These are phyloP conservation scores for Scaeva pyrastri DNA, from an alignment of 2,888 invertebrate genomes.

Conservation along the genomic window DNA sequence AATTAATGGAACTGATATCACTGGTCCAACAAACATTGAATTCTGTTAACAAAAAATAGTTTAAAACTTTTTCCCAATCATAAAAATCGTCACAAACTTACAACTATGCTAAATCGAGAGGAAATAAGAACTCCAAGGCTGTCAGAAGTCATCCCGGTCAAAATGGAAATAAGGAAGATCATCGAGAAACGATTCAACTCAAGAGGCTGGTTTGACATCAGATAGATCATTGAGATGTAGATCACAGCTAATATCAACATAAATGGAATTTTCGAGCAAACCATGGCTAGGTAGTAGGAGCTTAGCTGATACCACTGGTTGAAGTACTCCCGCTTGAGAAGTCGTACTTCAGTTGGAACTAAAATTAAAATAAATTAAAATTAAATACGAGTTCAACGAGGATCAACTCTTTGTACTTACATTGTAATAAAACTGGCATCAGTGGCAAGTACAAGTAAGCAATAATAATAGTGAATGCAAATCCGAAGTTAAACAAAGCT, in stretches of 20 bases:
- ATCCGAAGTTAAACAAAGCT: constrained; percentile 93
- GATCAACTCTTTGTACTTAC: constrained; percentile 88
- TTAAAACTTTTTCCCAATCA: neutral
- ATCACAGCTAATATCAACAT: constrained; percentile 88
- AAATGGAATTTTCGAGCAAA: constrained; percentile 89
- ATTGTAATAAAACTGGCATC: constrained; percentile 91
- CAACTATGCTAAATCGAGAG: constrained; percentile 90
- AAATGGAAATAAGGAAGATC: constrained; percentile 89
- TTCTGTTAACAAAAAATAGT: constrained; percentile 86
- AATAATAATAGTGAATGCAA: constrained; percentile 91
- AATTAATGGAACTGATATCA: constrained; percentile 93
- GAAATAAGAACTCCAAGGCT: constrained; percentile 91
- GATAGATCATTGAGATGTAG: constrained; percentile 89
- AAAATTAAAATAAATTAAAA: constrained; percentile 79
- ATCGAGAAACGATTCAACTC: constrained; percentile 88
- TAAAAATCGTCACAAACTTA: constrained; percentile 84
- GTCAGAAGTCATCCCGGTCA: constrained; percentile 91
- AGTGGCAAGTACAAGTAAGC: constrained; percentile 92
- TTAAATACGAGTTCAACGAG: neutral
- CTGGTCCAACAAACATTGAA: constrained; percentile 95
- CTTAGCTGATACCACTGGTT: constrained; percentile 93
- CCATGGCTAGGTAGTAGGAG: constrained; percentile 91
- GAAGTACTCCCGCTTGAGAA: constrained; percentile 91
- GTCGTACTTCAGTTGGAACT: constrained; percentile 92
- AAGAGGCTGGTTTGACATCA: constrained; percentile 90